Evolutionary conservation across 2,888 invertebrate genomes (phyloP), one percentile per base, ranked within the genome.

Genomic region (Tenthredo livida): DNA sequence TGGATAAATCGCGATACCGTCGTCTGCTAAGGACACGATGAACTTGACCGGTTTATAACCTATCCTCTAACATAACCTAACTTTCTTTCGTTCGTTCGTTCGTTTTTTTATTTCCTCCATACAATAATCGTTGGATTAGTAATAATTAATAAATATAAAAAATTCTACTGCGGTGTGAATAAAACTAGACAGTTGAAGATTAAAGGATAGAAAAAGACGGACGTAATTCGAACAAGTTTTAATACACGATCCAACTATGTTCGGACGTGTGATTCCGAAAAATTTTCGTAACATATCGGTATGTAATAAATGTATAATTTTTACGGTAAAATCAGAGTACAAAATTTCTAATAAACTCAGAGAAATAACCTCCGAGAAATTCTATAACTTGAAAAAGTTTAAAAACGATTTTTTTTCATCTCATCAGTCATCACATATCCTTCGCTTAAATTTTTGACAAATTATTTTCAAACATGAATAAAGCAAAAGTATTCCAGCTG

Each of bases 401-500:
- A 10, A 5, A 17, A 33, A 67, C 29, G 25, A 67, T 67, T 72
- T 58, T 40, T 82, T 37, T 37, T 37, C 7, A 61, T 50, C 15
- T 33, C 54, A 33, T n/a, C n/a, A n/a, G n/a, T n/a, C n/a, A n/a
- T n/a, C n/a, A n/a, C n/a, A n/a, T n/a, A n/a, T n/a, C 4, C n/a
- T 10, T 54, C 2, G 17, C 6, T 1, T 1, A n/a, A 54, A 54
- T n/a, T 54, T 54, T 54, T 54, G n/a, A 54, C 54, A n/a, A 54
- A 54, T 70, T 37, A 21, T 40, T 21, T 12, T n/a, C n/a, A 43
- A 29, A 21, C n/a, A 90, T 90, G 89, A 89, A 89, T 91, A 91
- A 91, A 90, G 85, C 87, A 85, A 92, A 91, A 90, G 87, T 93
- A 85, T 93, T 93, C 50, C 92, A 93, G 93, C 88, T 93, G 50